Evolutionary conservation across 1,140 invertebrate genomes (phyloP), one percentile per base, ranked within the genome.

Genomic region (Neodiprion pinetum): DNA sequence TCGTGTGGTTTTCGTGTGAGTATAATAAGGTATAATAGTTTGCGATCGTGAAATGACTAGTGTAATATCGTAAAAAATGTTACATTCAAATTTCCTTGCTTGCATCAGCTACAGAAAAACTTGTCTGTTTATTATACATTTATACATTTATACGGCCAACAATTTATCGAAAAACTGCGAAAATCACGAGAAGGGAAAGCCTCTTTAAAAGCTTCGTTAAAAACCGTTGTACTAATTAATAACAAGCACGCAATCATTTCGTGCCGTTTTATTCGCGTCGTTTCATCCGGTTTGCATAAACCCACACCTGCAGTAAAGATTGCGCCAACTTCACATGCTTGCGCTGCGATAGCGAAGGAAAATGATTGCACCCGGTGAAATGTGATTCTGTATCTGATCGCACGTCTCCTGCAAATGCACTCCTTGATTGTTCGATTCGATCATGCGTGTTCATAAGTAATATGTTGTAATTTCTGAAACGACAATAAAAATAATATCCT

Each of bases 181-280:
- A 61, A 61, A 61, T 61, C 53, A 9, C 9, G 3, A 8, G 53
- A 61, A 17, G 3, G 5, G 11, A 14, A 61, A 61, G 53, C 53
- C 53, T 61, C 53, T 61, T 61, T 61, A 61, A 61, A 61, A 61
- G 53, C 53, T 61, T 61, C 9, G 53, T 61, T 61, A 61, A 9
- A 61, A 61, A 61, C 53, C 53, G 53, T 9, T 40, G 28, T 5
- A 61, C 53, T 61, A 61, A 61, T 61, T 61, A 61, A 61, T 61
- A 61, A 61, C 9, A 61, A 61, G 9, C 53, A 61, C 53, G 53
- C 53, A 9, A 61, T 12, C 53, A 61, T 17, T 61, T 61, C 53
- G 53, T 61, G 53, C 53, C 53, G 53, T 61, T 61, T 61, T 61
- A 9, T 61, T 61, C 4, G 5, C 53, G 53, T 61, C 53, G 53